These are phyloP conservation scores for Vanessa atalanta DNA, from an alignment of 1,140 invertebrate species.

Conservation along the genomic window DNA sequence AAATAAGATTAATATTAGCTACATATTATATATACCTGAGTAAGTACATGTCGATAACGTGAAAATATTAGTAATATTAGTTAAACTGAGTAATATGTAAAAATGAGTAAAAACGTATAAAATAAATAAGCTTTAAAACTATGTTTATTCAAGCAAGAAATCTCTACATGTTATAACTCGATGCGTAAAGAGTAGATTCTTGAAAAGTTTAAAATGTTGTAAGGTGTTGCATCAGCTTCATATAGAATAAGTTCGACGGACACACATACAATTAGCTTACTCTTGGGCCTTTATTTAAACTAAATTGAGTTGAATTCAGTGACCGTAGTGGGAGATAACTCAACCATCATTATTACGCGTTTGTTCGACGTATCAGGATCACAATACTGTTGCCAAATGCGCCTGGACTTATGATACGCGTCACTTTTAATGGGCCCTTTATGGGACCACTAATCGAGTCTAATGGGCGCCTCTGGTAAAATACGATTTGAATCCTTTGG, in stretches of 20 bases:
- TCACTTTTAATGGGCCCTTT: slow-evolving; percentile 69
- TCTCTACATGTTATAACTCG: no score
- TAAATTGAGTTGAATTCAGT: background rate
- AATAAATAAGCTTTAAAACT: no score
- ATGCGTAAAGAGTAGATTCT: no score
- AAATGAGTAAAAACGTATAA: no score
- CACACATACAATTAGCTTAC: background rate
- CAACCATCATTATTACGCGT: slow-evolving; percentile 61
- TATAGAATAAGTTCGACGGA: background rate
- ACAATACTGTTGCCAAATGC: slow-evolving; percentile 72
- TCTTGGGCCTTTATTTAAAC: background rate
- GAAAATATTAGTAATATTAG: no score
- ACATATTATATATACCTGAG: no score
- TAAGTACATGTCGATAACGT: no score
- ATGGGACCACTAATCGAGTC: slow-evolving; percentile 57
- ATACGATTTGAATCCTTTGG: slow-evolving; percentile 48
- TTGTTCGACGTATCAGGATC: slow-evolving; percentile 75
- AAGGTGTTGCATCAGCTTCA: no score
- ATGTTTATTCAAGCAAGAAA: no score
- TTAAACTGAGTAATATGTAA: no score
- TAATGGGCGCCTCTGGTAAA: slow-evolving; percentile 52
- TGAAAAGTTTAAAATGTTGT: no score
- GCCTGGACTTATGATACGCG: slow-evolving; percentile 58
- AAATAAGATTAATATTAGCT: background rate
- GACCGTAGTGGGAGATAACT: slow-evolving; percentile 34